Conservation (phyloP, 2,888 invertebrate genomes). For the Athalia circularis region DNA sequence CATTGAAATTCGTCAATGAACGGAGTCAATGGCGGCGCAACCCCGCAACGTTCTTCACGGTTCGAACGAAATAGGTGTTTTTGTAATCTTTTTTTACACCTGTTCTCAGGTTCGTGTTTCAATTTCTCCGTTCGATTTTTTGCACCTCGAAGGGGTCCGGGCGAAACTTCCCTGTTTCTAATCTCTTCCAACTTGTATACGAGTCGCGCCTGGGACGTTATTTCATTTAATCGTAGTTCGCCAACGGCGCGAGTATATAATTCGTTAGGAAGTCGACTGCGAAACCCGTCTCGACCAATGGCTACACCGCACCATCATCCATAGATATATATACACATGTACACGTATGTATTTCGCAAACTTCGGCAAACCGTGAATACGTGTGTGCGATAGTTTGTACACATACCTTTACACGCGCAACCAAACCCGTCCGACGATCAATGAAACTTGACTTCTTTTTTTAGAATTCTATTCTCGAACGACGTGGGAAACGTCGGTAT, state of each 20-base stretch:
- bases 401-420: constrained; percentile 7
- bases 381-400: neutral
- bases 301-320: neutral
- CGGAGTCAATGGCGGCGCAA: constrained; percentile 13
- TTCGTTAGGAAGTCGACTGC: too few species aligned
- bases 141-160: too few species aligned
- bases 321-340: neutral
- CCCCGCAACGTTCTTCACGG: neutral
- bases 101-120: too few species aligned
- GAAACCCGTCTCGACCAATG: neutral
- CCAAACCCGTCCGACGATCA: constrained; percentile 37
- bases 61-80: too few species aligned
- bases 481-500: constrained; percentile 23
- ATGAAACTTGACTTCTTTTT: constrained; percentile 41
- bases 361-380: neutral
- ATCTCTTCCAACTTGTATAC: too few species aligned
- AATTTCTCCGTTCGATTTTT: too few species aligned
- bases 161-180: too few species aligned
- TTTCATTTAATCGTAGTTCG: too few species aligned
- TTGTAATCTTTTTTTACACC: too few species aligned
- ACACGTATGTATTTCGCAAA: neutral
- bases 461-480: constrained; percentile 35
- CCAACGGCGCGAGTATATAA: too few species aligned
- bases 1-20: constrained; percentile 42
- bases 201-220: too few species aligned